Evolutionary conservation across 2,888 invertebrate species (phyloP).

Genomic region (Clitarchus hookeri): DNA sequence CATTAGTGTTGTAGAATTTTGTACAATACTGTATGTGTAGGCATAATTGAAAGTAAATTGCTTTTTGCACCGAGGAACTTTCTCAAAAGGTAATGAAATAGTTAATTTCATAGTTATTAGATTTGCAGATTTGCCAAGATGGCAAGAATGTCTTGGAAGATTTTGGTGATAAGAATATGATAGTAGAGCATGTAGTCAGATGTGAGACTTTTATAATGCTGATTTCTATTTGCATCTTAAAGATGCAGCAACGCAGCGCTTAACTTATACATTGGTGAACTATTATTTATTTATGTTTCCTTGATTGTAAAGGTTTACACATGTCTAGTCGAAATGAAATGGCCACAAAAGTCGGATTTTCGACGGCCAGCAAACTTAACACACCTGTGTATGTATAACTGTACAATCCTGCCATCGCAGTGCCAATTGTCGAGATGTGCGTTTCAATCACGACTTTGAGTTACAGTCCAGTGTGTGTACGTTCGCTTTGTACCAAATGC

Average conservation of each 20-base stretch:
- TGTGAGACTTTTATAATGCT: neutral
- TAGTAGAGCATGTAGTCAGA: neutral
- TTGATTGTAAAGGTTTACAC: neutral
- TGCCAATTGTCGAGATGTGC: slow-evolving; percentile 40
- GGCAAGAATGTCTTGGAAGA: neutral
- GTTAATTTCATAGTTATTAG: neutral
- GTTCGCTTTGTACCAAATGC: slow-evolving; percentile 38
- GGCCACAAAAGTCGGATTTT: neutral
- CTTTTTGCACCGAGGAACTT: neutral
- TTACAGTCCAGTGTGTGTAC: neutral
- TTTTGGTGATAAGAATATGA: neutral
- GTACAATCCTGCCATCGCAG: slow-evolving; percentile 40
- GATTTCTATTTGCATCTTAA: neutral
- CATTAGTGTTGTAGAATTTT: slow-evolving; percentile 2
- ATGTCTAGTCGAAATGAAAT: slow-evolving; percentile 22
- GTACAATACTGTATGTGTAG: slow-evolving; percentile 9
- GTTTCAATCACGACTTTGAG: slow-evolving; percentile 21
- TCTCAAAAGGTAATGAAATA: neutral
- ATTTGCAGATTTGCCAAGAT: neutral
- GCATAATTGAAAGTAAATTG: neutral
- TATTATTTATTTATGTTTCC: neutral
- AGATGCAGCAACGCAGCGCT: neutral
- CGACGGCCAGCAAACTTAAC: slow-evolving; percentile 22
- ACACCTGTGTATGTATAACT: slow-evolving; percentile 23
- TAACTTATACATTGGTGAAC: neutral